Evolutionary conservation across 2,113 vertebrate species (phyloP), one percentile per base, ranked within the genome.

Genomic region (Mohoua ochrocephala): DNA sequence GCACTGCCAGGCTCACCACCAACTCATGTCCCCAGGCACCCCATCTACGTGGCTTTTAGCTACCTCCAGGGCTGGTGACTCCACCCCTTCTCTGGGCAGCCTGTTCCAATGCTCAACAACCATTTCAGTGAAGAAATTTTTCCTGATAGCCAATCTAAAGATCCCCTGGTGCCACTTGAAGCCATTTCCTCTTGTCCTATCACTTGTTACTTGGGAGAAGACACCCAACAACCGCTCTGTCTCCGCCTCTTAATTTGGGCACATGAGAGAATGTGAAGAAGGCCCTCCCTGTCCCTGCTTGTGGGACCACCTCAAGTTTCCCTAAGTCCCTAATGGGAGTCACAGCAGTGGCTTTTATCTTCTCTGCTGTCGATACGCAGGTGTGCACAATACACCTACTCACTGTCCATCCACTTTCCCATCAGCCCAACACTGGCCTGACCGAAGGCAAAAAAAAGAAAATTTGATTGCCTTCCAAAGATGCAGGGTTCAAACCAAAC

Each of bases 281-380:
- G 13, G 3, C 6, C 3, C 6, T 65, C 47, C 11, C 15, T 47
- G 9, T 50, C 33, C 35, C 22, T 21, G 4, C 45, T 28, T 77
- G 33, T 71, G 52, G 39, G 56, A 68, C n/a, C 49, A 63, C n/a
- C 39, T 80, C 23, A 59, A 2, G 45, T 53, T 91, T 41, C 30
- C 24, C 18, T 7, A 2, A 33, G 16, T 82, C 10, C n/a, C 28
- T 33, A 47, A 31, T 9, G 16, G 35, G 44, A 59, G 22, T 24
- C 33, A 42, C 11, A 56, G 47, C 24, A 77, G 4, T 27, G 28
- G 60, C 56, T 79, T 87, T 73, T 45, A 3, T 37, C 11, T 84
- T 37, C 19, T 61, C n/a, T 94, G 41, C 44, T 84, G 11, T 60
- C 0, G 0, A 21, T 50, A 23, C 7, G 11, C 10, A 41, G 16